Percentiles rank a stretch among this genome's conserved stretches.
Evolutionary conservation across 1,140 invertebrate genomes (phyloP).

Genomic region (Monochamus saltuarius): DNA sequence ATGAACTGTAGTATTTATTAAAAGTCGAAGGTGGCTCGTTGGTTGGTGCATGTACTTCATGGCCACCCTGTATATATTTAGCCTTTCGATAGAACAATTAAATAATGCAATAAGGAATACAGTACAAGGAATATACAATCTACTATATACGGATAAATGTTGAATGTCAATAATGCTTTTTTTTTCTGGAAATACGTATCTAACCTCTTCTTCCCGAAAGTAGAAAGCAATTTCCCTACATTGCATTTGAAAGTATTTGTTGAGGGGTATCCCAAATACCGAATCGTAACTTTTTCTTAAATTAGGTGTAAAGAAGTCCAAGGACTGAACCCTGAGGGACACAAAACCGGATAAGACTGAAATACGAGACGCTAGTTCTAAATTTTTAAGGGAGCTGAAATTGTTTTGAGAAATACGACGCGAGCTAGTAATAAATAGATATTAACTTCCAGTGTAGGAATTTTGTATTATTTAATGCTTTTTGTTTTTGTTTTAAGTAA

Average conservation of each 20-base stretch:
- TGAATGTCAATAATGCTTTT: neutral
- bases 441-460: neutral
- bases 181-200: neutral
- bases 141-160: neutral
- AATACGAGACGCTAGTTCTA: neutral
- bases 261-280: neutral
- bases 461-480: no score
- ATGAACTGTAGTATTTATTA: no score
- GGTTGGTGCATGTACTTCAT: no score
- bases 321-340: neutral
- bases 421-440: neutral
- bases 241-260: neutral
- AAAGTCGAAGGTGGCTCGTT: no score
- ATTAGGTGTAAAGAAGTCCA: no score
- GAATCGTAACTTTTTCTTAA: neutral
- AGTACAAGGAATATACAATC: constrained; percentile 9
- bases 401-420: neutral
- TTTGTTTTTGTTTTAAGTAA: no score
- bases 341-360: neutral
- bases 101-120: constrained; percentile 9
- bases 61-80: no score
- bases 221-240: neutral
- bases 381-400: neutral
- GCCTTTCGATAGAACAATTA: constrained; percentile 19
- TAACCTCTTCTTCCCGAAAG: constrained; percentile 1